Percentiles rank a stretch among this genome's conserved stretches.
These are phyloP conservation scores for Anableps anableps DNA, from an alignment of 2,797 vertebrate genomes.

Conservation along the genomic window DNA sequence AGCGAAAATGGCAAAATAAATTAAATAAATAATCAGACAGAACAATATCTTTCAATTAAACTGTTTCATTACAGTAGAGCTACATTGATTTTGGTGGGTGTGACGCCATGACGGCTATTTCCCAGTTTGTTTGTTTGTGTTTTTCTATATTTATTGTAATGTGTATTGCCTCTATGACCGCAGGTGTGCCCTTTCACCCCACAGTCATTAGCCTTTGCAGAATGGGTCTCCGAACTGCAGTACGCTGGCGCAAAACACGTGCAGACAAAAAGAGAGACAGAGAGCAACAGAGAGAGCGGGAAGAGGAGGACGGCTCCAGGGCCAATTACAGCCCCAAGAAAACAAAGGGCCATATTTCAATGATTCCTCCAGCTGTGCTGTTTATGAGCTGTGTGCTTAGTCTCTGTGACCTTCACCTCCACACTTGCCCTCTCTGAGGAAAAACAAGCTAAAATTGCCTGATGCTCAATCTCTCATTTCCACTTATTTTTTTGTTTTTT, in stretches of 20 bases:
- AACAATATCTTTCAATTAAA: constrained; percentile 35
- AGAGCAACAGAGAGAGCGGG: constrained; percentile 51
- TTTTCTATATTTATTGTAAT: constrained; percentile 75
- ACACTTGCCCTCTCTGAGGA: constrained; percentile 79
- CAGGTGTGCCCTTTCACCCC: constrained; percentile 72
- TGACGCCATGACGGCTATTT: constrained; percentile 55
- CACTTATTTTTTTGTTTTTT: constrained; percentile 32
- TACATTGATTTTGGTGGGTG: background rate
- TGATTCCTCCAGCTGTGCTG: constrained; percentile 81
- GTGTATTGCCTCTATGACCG: constrained; percentile 67
- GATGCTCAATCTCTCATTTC: constrained; percentile 77
- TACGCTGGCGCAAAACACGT: constrained; percentile 69
- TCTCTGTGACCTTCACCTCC: constrained; percentile 81
- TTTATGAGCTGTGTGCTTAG: constrained; percentile 82
- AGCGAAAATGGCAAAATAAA: constrained; percentile 30
- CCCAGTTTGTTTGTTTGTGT: constrained; percentile 70
- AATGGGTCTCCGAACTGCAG: constrained; percentile 72
- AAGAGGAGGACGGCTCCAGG: constrained; percentile 74
- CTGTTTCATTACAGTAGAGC: constrained; percentile 31
- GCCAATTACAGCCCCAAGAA: constrained; percentile 80
- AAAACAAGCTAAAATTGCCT: constrained; percentile 79
- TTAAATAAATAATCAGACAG: constrained; percentile 13
- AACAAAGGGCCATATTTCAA: constrained; percentile 81
- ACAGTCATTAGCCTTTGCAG: constrained; percentile 75
- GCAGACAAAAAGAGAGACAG: constrained; percentile 58